A percentile compares a stretch with the other conserved stretches of the same genome.
phyloP scores from a whole-genome alignment of 2,797 vertebrate genomes.

The Microhierax caerulescens region DNA sequence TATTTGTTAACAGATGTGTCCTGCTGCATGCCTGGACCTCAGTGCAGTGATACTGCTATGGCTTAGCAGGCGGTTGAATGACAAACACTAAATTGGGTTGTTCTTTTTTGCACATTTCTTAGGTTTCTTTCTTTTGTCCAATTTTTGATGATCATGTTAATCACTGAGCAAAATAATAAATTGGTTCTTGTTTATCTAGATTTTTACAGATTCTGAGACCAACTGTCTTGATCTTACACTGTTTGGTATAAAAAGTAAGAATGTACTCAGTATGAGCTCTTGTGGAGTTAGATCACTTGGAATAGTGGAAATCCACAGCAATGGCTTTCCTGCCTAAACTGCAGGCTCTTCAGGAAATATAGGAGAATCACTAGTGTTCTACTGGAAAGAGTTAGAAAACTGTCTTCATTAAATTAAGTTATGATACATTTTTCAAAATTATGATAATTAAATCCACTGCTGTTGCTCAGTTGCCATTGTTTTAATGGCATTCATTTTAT shows the following conservation, averaged over 20 bases:
- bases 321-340: not conserved
- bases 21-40: not conserved
- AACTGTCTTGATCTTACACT: not conserved
- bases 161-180: not conserved
- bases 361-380: not conserved
- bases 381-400: not conserved
- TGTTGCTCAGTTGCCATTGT: not conserved
- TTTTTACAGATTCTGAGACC: not conserved
- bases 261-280: not conserved
- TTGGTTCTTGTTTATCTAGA: not conserved
- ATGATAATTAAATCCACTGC: not conserved
- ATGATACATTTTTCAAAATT: not conserved
- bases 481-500: not conserved
- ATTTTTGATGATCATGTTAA: not conserved
- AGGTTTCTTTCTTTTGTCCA: not conserved
- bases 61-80: not conserved
- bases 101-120: not conserved
- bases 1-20: not conserved
- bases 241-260: not conserved
- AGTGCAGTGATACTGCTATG: accelerated
- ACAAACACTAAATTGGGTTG: not conserved
- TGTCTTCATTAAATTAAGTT: not conserved
- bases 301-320: not conserved
- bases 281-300: not conserved
- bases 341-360: not conserved